phyloP scores from a whole-genome alignment of 2,888 invertebrate genomes.

The Palloptera scutellata region DNA sequence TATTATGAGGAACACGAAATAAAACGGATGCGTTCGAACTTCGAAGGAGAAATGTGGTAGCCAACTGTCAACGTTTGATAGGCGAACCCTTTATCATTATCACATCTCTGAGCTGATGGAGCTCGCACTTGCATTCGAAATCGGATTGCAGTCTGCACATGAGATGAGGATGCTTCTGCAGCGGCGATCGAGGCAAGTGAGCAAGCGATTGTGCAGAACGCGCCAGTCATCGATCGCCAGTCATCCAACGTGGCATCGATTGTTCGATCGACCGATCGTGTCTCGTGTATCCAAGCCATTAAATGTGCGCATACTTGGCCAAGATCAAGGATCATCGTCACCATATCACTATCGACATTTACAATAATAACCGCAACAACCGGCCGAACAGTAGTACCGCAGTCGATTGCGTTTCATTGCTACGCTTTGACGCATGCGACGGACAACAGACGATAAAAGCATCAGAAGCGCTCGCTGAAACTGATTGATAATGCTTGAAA shows the following conservation, averaged over 20 bases:
- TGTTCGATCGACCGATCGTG: conserved; percentile 23
- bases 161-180: background rate
- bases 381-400: conserved; percentile 6
- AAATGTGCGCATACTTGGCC: conserved; percentile 29
- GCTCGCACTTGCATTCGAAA: conserved; percentile 27
- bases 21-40: conserved; percentile 11
- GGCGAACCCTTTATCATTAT: conserved; percentile 42
- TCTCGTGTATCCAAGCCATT: conserved; percentile 32
- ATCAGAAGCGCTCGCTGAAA: conserved; percentile 1
- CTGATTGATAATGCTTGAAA: background rate
- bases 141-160: background rate
- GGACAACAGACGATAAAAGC: conserved; percentile 16
- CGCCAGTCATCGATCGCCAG: background rate
- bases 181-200: background rate
- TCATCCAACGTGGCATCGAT: conserved; percentile 20
- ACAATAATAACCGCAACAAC: conserved; percentile 22
- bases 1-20: conserved; percentile 2
- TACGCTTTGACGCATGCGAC: background rate
- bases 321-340: conserved; percentile 32
- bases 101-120: conserved; percentile 37
- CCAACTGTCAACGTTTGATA: conserved; percentile 43
- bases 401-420: background rate
- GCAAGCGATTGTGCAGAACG: background rate
- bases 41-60: conserved; percentile 34
- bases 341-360: background rate